Evolutionary conservation across 1,140 invertebrate species (phyloP), one percentile per base, ranked within the genome.

Genomic region (Tetragnatha versicolor): DNA sequence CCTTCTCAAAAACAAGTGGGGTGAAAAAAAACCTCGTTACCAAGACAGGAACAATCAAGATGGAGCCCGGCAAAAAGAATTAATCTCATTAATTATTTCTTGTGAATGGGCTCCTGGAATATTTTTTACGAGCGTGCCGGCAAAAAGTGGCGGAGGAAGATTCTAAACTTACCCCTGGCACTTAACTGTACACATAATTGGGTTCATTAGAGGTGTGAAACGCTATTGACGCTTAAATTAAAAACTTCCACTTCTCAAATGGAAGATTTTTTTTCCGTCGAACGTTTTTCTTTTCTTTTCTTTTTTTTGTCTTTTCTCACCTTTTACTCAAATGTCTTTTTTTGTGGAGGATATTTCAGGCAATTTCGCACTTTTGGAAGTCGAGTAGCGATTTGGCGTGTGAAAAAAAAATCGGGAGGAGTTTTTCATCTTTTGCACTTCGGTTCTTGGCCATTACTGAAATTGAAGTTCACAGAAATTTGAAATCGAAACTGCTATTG

Each of bases 141-240:
- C n/a, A 58, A 58, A 58, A 58, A 58, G 55, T 35, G 35, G 31
- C 55, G 17, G n/a, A n/a, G 17, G 29, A 58, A 58, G 55, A 31
- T 31, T n/a, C 20, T 27, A 33, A 58, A 58, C 29, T 33, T 58
- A 39, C 60, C 35, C 33, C 10, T n/a, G 9, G 60, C 60, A 37
- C 63, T 47, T 68, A 35, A 68, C 22, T 22, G 39, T 7, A 39
- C 27, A 47, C 45, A 49, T 68, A 68, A 68, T 49, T 68, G 42
- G 49, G 63, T 47, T 68, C 63, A 33, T 68, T 47, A 68, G 17
- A 68, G 42, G 63, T 45, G 39, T 31, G 37, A 68, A 68, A 29
- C 25, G 17, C n/a, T 37, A 68, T 68, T 68, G 29, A 47, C 39
- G 63, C 63, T 37, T 47, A 68, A 68, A 68, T 68, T 68, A 68